Evolutionary conservation across 2,888 invertebrate species (phyloP), one percentile per base, ranked within the genome.

Genomic region (Clitarchus hookeri): DNA sequence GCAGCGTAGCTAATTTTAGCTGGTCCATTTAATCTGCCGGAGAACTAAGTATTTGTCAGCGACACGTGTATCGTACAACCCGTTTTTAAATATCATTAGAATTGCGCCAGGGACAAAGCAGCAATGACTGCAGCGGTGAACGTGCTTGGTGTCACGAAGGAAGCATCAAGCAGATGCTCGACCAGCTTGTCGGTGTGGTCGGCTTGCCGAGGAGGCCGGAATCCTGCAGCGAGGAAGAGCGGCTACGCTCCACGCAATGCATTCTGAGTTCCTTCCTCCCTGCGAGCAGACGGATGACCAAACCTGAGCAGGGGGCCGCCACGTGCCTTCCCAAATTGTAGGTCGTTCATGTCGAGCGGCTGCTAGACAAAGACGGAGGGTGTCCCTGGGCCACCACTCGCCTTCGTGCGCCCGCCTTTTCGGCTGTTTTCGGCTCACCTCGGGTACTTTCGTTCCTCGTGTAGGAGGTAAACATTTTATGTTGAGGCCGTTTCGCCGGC

Each of bases 231-330:
- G 48, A 48, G 48, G 1, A 48, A 8, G 4, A 8, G 48, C 11
- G 16, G 16, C 48, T 0, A 48, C 48, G 48, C 48, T 11, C 48
- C 48, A 48, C 48, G 48, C 78, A 84, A 36, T 86, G 86, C 86
- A 86, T 84, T 86, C 80, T 83, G 48, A 48, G 85, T 87, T 86
- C 86, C 85, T 86, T 85, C 83, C 86, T 84, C 84, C 86, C 83
- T 87, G 88, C 88, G 88, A 87, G 87, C 87, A 54, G 87, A 6
- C 84, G 86, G 16, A 86, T 54, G 80, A 86, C 87, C 88, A 90
- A 90, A 90, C 90, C 90, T 85, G 83, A 78, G 88, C 84, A 88
- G 86, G 83, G 79, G 87, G 88, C 90, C 90, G 90, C 90, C 90
- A 90, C 90, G 90, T 89, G 90, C 89, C 86, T 86, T 82, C 87